Base-by-base conservation (phyloP, 2,797 vertebrate genomes). In the Poeciliopsis gracilis region DNA sequence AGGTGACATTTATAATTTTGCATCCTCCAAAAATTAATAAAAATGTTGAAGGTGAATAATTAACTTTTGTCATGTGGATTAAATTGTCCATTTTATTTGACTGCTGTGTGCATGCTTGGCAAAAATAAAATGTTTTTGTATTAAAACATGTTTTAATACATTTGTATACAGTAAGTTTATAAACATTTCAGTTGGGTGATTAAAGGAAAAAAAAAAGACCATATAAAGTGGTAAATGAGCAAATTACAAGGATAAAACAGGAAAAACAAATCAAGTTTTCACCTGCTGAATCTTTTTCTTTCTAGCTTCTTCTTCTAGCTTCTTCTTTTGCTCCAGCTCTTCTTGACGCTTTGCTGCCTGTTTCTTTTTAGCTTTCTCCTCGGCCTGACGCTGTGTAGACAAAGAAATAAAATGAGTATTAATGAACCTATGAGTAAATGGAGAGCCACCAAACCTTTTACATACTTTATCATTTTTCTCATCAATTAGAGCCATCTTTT, bases 381-480 rank as follows among this genome's bases (percentile, higher is more conserved):
- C 96, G 0, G 94, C 95, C 13, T 79, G 41, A 86, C 98, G 94
- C 90, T 96, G 91, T 95, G 10, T 1, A 0, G 46, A 61, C 6
- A n/a, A 51, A 51, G 47, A 23, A 23, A 51, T 8, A 23, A 23
- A 51, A 12, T 57, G 23, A 47, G 2, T 12, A 4, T 45, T 55
- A 28, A 1, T 0, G 2, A 51, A 7, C 47, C 73, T 55, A 7
- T 2, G 66, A 9, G 3, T 7, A 4, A 72, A 81, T 30, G 57
- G 0, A 55, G 30, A 51, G 1, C 10, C 20, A 8, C 5, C 2
- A 73, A 12, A 41, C 23, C 12, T 20, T 70, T 33, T 25, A 0
- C n/a, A 30, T 76, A 99, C 98, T 95, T 98, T 97, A 72, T 98
- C 98, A 0, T 94, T 97, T 94, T 97, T 99, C 13, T 59, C 57